Evolutionary conservation across 2,888 invertebrate species (phyloP), one percentile per base, ranked within the genome.

Genomic region (Bimastos eiseni): DNA sequence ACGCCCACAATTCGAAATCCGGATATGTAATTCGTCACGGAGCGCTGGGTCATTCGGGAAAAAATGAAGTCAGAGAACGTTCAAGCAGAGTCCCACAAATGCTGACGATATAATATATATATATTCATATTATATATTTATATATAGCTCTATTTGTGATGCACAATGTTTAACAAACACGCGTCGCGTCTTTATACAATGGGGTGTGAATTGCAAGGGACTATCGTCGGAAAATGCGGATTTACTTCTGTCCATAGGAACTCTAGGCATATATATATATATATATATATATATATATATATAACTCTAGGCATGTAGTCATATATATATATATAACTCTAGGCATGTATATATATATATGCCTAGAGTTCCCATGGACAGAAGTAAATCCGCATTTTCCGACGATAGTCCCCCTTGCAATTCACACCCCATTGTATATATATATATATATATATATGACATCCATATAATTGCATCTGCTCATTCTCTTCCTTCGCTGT

Each of bases 11-110:
- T 70, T 70, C n/a, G 70, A 70, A 70, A 70, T 70, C 70, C n/a
- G 70, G 70, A 70, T 70, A n/a, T 70, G 70, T 70, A 70, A 70
- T 70, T 70, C 70, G 70, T 70, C 70, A 70, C n/a, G 70, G 70
- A 70, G 30, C 70, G n/a, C 70, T n/a, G n/a, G 70, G 70, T 70
- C 70, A 70, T 70, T n/a, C 30, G 70, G n/a, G 70, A 70, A 70
- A n/a, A n/a, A 70, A 70, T n/a, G 70, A 30, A 70, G 70, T 70
- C 70, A 70, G 13, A n/a, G 70, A 70, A 70, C n/a, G 70, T 70
- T 70, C n/a, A n/a, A 11, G 70, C 70, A 8, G 2, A n/a, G 13
- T 70, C 6, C 70, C 70, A n/a, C n/a, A n/a, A 70, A 70, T 70
- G 70, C 70, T n/a, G 70, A n/a, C 70, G 70, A 70, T 70, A 17